These are phyloP conservation scores for Zingel zingel DNA, from an alignment of 2,113 vertebrate genomes.

Conservation along the genomic window DNA sequence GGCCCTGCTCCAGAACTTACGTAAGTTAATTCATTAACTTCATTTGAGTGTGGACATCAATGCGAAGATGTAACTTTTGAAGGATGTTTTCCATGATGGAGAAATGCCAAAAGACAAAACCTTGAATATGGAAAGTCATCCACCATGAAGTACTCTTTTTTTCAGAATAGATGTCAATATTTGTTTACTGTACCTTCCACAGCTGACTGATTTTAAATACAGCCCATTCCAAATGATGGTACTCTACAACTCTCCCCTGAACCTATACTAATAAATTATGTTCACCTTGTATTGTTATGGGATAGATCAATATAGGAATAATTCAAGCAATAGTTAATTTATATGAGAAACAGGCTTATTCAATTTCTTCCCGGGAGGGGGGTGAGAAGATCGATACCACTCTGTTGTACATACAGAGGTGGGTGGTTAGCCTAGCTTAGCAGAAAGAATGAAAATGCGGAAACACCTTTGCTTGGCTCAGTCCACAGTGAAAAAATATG, in stretches of 20 bases:
- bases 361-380: background rate
- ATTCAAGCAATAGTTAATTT: background rate
- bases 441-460: background rate
- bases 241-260: background rate
- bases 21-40: too few relatives aligned
- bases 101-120: background rate
- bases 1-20: too few relatives aligned
- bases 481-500: background rate
- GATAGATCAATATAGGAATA: background rate
- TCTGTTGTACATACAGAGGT: background rate
- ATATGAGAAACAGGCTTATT: too few relatives aligned
- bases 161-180: background rate
- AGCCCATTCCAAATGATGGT: background rate
- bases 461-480: background rate
- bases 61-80: constrained; percentile 24
- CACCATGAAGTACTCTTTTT: background rate
- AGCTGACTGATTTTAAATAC: background rate
- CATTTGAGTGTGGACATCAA: constrained; percentile 1
- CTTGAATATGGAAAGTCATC: constrained; percentile 15
- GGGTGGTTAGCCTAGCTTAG: background rate
- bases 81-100: constrained; percentile 25
- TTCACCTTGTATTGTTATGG: too few relatives aligned
- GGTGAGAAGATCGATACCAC: background rate
- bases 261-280: too few relatives aligned
- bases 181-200: background rate